Percentiles rank a stretch among this genome's conserved stretches.
These are phyloP conservation scores for Clamator glandarius DNA, from an alignment of 2,797 vertebrate genomes.

Conservation along the genomic window DNA sequence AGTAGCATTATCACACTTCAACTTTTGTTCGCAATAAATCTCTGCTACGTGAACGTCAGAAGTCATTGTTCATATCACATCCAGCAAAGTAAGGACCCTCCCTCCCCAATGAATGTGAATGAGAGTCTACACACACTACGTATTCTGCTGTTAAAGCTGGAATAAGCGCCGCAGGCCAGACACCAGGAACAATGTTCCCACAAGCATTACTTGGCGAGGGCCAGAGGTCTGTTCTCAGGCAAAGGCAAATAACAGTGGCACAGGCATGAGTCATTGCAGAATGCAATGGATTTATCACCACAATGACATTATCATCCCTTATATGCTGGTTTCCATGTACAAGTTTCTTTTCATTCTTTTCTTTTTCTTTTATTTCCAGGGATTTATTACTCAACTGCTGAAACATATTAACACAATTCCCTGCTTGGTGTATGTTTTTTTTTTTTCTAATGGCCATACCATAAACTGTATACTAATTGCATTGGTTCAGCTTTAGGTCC, in stretches of 20 bases:
- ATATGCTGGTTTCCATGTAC: neutral
- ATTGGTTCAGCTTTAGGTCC: neutral
- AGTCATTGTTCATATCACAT: conserved; percentile 34
- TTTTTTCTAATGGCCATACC: neutral
- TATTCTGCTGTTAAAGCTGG: conserved; percentile 9
- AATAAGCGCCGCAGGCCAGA: neutral
- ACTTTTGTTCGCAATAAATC: conserved; percentile 64
- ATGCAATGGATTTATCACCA: conserved; percentile 44
- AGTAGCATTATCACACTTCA: conserved; percentile 67
- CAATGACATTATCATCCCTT: conserved; percentile 6
- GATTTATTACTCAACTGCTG: neutral
- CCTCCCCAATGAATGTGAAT: neutral
- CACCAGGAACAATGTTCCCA: conserved; percentile 39
- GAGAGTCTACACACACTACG: neutral
- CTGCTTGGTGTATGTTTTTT: neutral
- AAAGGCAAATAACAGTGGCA: conserved; percentile 42
- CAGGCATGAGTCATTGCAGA: conserved; percentile 48
- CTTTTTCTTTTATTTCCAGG: neutral
- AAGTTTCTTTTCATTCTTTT: neutral
- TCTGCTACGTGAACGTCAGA: conserved; percentile 30
- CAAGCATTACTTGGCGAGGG: conserved; percentile 18
- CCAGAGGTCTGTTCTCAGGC: conserved; percentile 45
- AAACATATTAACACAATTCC: conserved; percentile 13
- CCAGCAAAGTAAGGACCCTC: neutral
- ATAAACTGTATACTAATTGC: neutral